Evolutionary conservation across 2,797 vertebrate species (phyloP).

Genomic region (Novumbra hubbsi): DNA sequence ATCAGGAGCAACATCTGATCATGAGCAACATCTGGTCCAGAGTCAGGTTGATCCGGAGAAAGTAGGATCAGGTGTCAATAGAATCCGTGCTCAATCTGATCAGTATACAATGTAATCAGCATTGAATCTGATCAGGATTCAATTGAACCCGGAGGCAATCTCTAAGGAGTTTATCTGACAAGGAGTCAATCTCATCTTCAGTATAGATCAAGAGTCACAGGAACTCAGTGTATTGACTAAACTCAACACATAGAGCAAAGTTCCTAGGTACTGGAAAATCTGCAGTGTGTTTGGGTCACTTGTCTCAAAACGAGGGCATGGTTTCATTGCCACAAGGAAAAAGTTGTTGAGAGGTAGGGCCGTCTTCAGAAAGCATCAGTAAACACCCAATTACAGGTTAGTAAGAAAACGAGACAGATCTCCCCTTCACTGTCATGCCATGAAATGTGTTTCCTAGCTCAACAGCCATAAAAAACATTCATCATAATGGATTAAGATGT

Average conservation of each 20-base stretch:
- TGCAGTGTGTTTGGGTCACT: neutral
- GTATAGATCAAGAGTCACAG: neutral
- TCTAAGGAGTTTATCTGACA: no score
- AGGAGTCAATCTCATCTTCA: neutral
- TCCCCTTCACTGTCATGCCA: neutral
- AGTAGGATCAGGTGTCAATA: no score
- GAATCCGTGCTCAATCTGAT: no score
- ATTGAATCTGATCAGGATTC: no score
- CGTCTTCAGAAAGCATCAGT: neutral
- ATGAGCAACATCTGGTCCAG: no score
- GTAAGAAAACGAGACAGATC: neutral
- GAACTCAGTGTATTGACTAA: neutral
- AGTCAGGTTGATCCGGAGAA: no score
- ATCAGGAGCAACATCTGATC: no score
- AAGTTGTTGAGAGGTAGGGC: neutral
- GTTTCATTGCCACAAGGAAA: neutral
- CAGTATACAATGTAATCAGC: no score
- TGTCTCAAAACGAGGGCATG: neutral
- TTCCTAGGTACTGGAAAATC: no score
- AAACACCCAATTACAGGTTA: neutral
- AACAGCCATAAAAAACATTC: neutral
- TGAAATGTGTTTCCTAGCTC: neutral
- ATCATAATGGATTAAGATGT: conserved; percentile 6
- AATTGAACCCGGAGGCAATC: no score
- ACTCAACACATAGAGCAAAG: neutral